phyloP scores from a whole-genome alignment of 2,888 invertebrate species.

The Parapristionchus giblindavisi region DNA sequence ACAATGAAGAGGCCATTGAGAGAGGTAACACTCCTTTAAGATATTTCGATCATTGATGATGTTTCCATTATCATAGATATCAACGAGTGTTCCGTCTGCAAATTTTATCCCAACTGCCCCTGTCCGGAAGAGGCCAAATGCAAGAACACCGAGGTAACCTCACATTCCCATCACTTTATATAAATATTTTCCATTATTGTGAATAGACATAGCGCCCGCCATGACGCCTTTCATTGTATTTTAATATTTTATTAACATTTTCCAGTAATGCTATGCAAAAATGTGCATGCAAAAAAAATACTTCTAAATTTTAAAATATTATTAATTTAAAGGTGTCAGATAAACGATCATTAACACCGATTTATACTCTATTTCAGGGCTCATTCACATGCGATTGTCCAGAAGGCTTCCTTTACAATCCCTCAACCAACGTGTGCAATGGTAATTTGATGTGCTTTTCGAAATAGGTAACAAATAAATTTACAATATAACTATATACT shows the following conservation, averaged over 20 bases:
- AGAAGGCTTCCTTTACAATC: conserved; percentile 32
- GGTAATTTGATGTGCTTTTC: not conserved
- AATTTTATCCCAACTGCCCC: conserved; percentile 37
- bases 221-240: too few relatives aligned
- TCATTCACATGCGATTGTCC: conserved; percentile 37
- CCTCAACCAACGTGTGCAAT: conserved; percentile 24
- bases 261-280: too few relatives aligned
- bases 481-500: not conserved
- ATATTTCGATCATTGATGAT: too few relatives aligned
- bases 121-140: conserved; percentile 38
- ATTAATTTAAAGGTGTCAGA: too few relatives aligned
- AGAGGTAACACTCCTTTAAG: not conserved
- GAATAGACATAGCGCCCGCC: too few relatives aligned
- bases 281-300: too few relatives aligned
- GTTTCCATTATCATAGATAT: too few relatives aligned
- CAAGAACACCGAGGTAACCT: conserved; percentile 30
- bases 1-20: not conserved
- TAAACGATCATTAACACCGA: too few relatives aligned
- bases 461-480: not conserved
- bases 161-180: not conserved
- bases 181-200: too few relatives aligned
- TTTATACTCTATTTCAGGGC: not conserved
- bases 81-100: conserved; percentile 38
- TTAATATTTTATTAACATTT: too few relatives aligned
- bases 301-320: too few relatives aligned